Evolutionary conservation across 2,797 vertebrate genomes (phyloP), one percentile per base, ranked within the genome.

Genomic region (Clarias fuscus): DNA sequence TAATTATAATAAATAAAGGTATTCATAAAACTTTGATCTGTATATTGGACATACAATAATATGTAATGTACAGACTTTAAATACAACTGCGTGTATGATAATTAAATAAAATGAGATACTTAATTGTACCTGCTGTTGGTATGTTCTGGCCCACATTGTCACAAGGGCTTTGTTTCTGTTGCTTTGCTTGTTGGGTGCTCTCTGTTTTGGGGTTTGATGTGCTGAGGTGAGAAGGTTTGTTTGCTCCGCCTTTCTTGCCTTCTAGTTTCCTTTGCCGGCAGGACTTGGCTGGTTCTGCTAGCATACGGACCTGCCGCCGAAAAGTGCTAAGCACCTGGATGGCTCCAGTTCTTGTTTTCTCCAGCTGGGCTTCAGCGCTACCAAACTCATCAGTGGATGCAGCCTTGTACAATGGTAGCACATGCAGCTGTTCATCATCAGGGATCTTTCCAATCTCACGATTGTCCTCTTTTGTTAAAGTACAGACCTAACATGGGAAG

Each of bases 371-470:
- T 88, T 98, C 97, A 18, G 89, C 90, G 85, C 97, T 99, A 89
- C 99, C 99, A 65, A 97, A 99, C 93, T 99, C 99, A 89, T 99
- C 99, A 84, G 98, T 96, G 62, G 92, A 92, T 70, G 98, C 96
- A 89, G 97, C 93, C 93, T 97, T 99, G 91, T 99, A 99, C 82
- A 99, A 93, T 0, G 99, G 99, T 91, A 99, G 93, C 59, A 99
- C 98, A 0, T 99, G 99, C 84, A 99, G 96, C 93, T 99, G 99
- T 91, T 99, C 99, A 4, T 99, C 99, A 37, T 98, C 96, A 48
- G 99, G 97, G 84, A 96, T 95, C 87, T 96, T 96, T 84, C 97
- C 97, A 86, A 97, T 94, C 86, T 96, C 95, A 73, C 98, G 95
- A 94, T 99, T 99, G 94, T 99, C 98, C 94, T 99, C 97, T 89